phyloP scores from a whole-genome alignment of 2,888 invertebrate species.

The Xylocampa areola region DNA sequence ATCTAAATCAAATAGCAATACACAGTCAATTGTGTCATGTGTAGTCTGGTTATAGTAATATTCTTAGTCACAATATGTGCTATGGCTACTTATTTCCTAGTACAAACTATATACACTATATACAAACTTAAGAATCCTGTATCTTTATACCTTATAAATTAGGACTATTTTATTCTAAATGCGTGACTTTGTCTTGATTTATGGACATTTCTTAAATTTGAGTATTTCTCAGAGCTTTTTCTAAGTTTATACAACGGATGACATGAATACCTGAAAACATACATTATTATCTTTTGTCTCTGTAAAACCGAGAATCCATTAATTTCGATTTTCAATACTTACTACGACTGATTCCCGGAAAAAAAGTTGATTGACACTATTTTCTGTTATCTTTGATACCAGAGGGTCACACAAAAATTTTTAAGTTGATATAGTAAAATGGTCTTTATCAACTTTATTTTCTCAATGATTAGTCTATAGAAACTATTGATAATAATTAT shows the following conservation, averaged over 20 bases:
- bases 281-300: slow-evolving; percentile 14
- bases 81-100: slow-evolving; percentile 13
- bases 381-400: slow-evolving; percentile 10
- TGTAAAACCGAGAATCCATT: slow-evolving; percentile 21
- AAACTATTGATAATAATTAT: slow-evolving; percentile 9
- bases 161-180: slow-evolving; percentile 1
- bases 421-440: slow-evolving; percentile 22
- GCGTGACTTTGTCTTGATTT: slow-evolving; percentile 19
- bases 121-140: slow-evolving; percentile 23
- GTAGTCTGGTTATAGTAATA: too few relatives aligned
- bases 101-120: too few relatives aligned
- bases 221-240: too few relatives aligned
- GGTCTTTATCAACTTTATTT: slow-evolving; percentile 21
- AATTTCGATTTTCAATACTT: slow-evolving; percentile 15
- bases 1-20: too few relatives aligned
- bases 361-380: slow-evolving; percentile 27
- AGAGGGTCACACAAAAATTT: background rate
- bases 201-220: too few relatives aligned
- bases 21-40: too few relatives aligned
- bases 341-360: background rate
- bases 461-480: background rate
- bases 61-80: background rate
- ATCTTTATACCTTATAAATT: background rate
- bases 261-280: slow-evolving; percentile 1
- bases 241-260: too few relatives aligned